These are phyloP conservation scores for Dolichomitus sp. DNA, from an alignment of 2,888 invertebrate species.

Conservation along the genomic window DNA sequence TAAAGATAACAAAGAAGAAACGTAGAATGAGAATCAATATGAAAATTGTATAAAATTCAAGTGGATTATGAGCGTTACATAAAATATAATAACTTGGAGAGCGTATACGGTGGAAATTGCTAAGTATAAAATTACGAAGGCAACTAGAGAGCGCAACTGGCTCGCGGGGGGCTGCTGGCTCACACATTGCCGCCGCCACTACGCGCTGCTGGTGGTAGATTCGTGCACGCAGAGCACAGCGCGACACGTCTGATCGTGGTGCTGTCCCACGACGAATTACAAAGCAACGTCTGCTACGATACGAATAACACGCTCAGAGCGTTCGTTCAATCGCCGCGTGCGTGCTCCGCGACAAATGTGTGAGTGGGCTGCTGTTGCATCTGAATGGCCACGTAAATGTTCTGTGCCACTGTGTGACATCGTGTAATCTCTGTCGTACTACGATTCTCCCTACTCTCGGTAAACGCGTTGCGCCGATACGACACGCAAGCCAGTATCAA, in stretches of 20 bases:
- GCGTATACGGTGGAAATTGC: neutral
- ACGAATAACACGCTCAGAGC: neutral
- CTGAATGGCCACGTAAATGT: conserved; percentile 1
- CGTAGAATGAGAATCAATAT: neutral
- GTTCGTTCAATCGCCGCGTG: conserved; percentile 15
- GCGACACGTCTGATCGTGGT: conserved; percentile 22
- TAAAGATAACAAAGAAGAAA: neutral
- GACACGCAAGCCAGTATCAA: conserved; percentile 32
- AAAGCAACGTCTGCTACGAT: conserved; percentile 28
- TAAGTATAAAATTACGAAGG: neutral
- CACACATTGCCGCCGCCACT: neutral
- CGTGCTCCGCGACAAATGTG: neutral
- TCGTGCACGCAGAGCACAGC: conserved; percentile 28
- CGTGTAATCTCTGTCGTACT: conserved; percentile 38
- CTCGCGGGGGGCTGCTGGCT: neutral
- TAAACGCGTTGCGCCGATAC: conserved; percentile 20
- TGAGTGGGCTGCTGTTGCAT: neutral
- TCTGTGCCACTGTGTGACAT: conserved; percentile 11
- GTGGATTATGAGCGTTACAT: neutral
- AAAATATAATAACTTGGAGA: neutral
- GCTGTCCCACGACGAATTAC: conserved; percentile 16
- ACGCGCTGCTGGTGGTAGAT: neutral
- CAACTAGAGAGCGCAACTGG: neutral
- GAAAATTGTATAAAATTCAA: neutral
- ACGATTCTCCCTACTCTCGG: conserved; percentile 29